A percentile compares a stretch with the other conserved stretches of the same genome.
Evolutionary conservation across 1,140 invertebrate genomes (phyloP).

Genomic region (Drosophila persimilis): DNA sequence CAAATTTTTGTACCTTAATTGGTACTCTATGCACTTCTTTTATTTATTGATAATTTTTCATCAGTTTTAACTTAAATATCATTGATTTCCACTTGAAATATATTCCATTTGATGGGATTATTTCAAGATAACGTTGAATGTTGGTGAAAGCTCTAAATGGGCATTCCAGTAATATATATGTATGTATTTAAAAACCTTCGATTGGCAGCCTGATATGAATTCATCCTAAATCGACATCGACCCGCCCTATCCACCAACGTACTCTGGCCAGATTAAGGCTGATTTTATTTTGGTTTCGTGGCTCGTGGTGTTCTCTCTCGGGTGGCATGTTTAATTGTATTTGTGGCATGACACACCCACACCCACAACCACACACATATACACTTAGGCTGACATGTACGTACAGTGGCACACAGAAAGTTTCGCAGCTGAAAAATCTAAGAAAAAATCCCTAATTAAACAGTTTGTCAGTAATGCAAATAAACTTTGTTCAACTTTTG

Average conservation of each 20-base stretch:
- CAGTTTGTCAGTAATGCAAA: slow-evolving; percentile 81
- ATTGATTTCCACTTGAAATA: no score
- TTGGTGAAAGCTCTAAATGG: no score
- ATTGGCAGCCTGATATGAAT: slow-evolving; percentile 22
- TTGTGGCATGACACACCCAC: slow-evolving; percentile 47
- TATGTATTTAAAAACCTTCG: slow-evolving; percentile 30
- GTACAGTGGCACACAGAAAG: slow-evolving; percentile 48
- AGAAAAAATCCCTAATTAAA: slow-evolving; percentile 80
- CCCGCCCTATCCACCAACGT: slow-evolving; percentile 2
- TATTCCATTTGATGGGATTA: no score
- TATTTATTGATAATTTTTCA: no score
- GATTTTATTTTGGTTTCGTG: slow-evolving; percentile 46
- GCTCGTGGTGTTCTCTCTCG: slow-evolving; percentile 29
- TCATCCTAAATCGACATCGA: slow-evolving; percentile 24
- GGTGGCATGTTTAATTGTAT: slow-evolving; percentile 67
- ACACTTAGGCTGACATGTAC: slow-evolving; percentile 14
- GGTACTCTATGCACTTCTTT: no score
- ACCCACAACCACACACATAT: slow-evolving; percentile 11
- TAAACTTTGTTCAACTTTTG: slow-evolving; percentile 79
- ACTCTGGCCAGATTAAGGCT: slow-evolving; percentile 52
- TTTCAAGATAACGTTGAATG: no score
- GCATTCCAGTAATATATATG: slow-evolving; percentile 8
- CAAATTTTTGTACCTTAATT: no score
- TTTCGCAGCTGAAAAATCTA: slow-evolving; percentile 68
- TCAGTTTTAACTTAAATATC: no score